These are phyloP conservation scores for Pseudopodoces humilis DNA, from an alignment of 2,113 vertebrate genomes.

Conservation along the genomic window DNA sequence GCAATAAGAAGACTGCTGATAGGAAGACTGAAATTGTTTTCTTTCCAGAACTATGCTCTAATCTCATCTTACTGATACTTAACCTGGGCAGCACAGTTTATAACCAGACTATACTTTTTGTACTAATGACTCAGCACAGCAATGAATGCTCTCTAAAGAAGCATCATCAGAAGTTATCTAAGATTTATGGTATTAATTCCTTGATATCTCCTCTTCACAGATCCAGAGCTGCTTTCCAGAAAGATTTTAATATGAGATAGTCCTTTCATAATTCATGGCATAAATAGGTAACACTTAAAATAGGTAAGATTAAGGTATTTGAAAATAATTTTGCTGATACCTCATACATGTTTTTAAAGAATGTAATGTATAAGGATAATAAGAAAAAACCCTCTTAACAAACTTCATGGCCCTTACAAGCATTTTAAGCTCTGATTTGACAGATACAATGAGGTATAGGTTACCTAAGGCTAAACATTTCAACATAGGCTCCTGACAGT, in stretches of 20 bases:
- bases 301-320: background rate
- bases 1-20: background rate
- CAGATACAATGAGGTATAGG: background rate
- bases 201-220: background rate
- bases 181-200: background rate
- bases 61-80: background rate
- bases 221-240: background rate
- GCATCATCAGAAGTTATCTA: background rate
- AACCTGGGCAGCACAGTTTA: background rate
- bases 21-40: background rate
- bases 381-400: background rate
- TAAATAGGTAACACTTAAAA: background rate
- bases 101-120: background rate
- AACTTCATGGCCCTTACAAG: background rate
- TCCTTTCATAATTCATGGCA: background rate
- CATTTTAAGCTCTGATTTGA: background rate
- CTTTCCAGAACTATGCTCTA: background rate
- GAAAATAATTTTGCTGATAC: background rate
- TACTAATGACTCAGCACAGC: background rate
- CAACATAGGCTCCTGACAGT: background rate
- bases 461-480: background rate
- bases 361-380: background rate
- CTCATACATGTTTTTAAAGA: background rate
- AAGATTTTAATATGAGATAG: background rate
- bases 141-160: background rate